A percentile compares a stretch with the other conserved stretches of the same genome.
Conservation (phyloP, 2,797 vertebrate species). For the Thalassophryne amazonica region DNA sequence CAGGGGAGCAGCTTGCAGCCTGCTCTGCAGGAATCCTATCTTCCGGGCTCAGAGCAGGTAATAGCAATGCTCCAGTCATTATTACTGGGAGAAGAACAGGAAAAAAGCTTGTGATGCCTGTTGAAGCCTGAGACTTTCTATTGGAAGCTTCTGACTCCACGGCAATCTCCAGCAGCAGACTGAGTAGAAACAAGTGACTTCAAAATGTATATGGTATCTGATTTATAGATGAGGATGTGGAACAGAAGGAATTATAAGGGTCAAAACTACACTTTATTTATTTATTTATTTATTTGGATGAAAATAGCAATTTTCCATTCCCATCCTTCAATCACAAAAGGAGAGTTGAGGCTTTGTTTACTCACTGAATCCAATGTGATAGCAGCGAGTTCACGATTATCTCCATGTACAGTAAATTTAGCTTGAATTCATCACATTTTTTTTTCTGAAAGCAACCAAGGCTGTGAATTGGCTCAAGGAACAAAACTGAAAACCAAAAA, state of each 20-base stretch:
- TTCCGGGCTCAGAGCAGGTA: conserved; percentile 79
- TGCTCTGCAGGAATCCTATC: conserved; percentile 78
- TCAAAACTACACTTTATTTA: conserved; percentile 9
- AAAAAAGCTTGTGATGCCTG: conserved; percentile 68
- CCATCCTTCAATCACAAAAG: neutral
- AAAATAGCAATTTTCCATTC: neutral
- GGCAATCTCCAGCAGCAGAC: conserved; percentile 29
- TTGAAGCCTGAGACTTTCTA: conserved; percentile 51
- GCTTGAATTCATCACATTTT: too few relatives aligned
- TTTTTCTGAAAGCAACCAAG: too few relatives aligned
- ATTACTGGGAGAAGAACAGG: conserved; percentile 69
- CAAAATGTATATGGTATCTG: conserved; percentile 4
- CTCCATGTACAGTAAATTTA: too few relatives aligned
- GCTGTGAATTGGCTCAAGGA: too few relatives aligned
- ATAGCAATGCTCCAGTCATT: conserved; percentile 80
- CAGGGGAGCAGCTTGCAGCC: conserved; percentile 72
- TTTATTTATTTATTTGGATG: too few relatives aligned
- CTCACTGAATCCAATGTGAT: neutral
- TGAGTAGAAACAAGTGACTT: conserved; percentile 32
- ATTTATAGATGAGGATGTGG: conserved; percentile 6
- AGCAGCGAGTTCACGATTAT: too few relatives aligned
- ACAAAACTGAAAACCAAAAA: too few relatives aligned
- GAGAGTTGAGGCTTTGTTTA: conserved; percentile 1
- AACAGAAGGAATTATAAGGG: conserved; percentile 7
- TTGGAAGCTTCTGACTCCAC: conserved; percentile 53